Evolutionary conservation across 2,113 vertebrate genomes (phyloP), one percentile per base, ranked within the genome.

Genomic region (Silurus meridionalis): DNA sequence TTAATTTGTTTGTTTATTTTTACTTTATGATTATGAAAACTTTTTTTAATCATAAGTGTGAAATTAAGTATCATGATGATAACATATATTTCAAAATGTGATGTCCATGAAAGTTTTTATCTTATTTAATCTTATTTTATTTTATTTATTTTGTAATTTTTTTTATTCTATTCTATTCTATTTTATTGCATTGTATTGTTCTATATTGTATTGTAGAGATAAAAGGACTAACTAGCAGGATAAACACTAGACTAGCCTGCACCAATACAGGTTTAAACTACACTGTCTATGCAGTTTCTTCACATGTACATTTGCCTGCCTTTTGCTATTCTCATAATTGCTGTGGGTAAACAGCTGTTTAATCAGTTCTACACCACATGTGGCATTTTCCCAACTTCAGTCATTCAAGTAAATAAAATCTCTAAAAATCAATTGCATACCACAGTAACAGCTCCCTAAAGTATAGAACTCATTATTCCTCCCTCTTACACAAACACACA

Each of bases 321-420:
- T 71, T 66, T 2, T 25, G 55, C 52, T 23, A 61, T 67, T 74
- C 55, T 80, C 67, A 6, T 57, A 60, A 55, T 61, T 57, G 72
- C 72, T 77, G n/a, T 48, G 80, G 66, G 52, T 57, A 71, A 64
- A 72, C 71, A 77, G 72, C 61, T 87, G 86, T 52, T 50, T 87
- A 81, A 84, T 84, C 82, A 84, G 46, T 83, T 37, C 50, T n/a
- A 58, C 60, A 75, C 57, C 8, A 61, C 60, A 52, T 53, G 11
- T 52, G 53, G 69, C 82, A 77, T 77, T 69, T 83, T 52, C 17
- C 52, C 60, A 82, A 55, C 28, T 78, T 11, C 78, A 46, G 14
- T 55, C 78, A 25, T 81, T 80, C 46, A 37, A 79, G 57, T 25
- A 79, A 80, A 80, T 57, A 46, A 46, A 46, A 21, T 66, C 64